Base-by-base conservation (phyloP, 2,797 vertebrate species). In the Catharus ustulatus region DNA sequence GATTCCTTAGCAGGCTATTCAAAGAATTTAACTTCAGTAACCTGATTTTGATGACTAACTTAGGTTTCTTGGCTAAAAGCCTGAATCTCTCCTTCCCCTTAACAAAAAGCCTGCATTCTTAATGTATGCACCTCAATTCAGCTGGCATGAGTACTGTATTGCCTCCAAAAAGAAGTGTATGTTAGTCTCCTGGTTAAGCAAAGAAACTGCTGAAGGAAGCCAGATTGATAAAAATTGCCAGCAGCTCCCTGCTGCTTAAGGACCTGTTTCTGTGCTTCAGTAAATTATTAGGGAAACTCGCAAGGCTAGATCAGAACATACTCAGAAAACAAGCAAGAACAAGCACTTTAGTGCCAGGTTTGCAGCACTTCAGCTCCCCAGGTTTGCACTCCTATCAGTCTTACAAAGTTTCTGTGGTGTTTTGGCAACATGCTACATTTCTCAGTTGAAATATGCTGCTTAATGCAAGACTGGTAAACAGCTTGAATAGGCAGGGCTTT, bases 401-500 rank as follows among this genome's bases (percentile, higher is more conserved):
- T 90, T 86, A n/a, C 1, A 71, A 86, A 79, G 71, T 84, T 86
- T 96, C 73, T 93, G 73, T 62, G 52, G 58, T 45, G 51, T 90
- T 95, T 92, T 96, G 95, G 93, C 92, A 87, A 66, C 74, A 58
- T 0, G 1, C 52, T 78, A 14, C 52, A 58, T 88, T 82, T 94
- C 77, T 94, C 74, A 67, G 63, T 26, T 79, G 89, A 94, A 91
- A 91, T 86, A 59, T 0, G 0, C 32, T 84, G 71, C 77, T 93
- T 91, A 91, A 86, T 74, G 91, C 77, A 92, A 59, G 87, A 57
- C 58, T 90, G 78, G 62, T 66, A 87, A 95, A 85, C 84, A 91
- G 93, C 85, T 88, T 96, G 89, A 93, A 76, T 80, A 95, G 93
- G 48, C 73, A 97, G 68, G 80, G 89, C 85, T 96, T 97, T 97